Conservation (phyloP, 2,113 vertebrate species). For the Callopanchax toddi region DNA sequence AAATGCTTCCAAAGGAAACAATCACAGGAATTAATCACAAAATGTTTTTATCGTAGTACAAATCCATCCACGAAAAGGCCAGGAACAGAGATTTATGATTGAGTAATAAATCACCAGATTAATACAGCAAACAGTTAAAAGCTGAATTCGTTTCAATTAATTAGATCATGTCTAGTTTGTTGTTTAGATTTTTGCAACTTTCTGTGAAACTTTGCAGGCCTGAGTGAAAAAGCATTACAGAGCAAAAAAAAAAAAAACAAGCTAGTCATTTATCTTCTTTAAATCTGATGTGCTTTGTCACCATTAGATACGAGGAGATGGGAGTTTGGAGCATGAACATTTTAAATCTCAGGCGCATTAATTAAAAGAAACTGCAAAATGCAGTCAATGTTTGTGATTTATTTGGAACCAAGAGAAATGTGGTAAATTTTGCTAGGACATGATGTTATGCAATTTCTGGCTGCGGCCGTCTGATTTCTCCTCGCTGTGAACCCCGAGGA, state of each 20-base stretch:
- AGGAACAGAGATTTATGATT: neutral
- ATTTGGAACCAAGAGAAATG: conserved; percentile 55
- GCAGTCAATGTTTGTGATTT: conserved; percentile 59
- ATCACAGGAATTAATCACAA: too few species aligned
- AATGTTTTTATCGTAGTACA: too few species aligned
- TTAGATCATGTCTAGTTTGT: conserved; percentile 3
- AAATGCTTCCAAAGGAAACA: too few species aligned
- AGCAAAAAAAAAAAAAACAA: conserved; percentile 19
- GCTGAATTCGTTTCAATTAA: neutral
- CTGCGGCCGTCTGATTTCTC: conserved; percentile 66
- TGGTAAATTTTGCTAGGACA: conserved; percentile 57
- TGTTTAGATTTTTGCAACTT: conserved; percentile 17
- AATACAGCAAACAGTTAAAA: neutral
- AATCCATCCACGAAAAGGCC: neutral
- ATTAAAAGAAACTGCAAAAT: conserved; percentile 49
- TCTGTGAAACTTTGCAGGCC: neutral
- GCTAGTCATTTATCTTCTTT: conserved; percentile 22
- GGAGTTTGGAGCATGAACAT: conserved; percentile 19
- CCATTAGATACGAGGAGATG: conserved; percentile 1
- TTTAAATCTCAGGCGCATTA: conserved; percentile 40
- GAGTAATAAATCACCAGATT: neutral
- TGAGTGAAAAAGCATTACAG: conserved; percentile 2
- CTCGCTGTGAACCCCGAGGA: conserved; percentile 57
- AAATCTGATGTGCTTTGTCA: conserved; percentile 38
- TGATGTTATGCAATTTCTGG: conserved; percentile 65